Percentiles rank a stretch among this genome's conserved stretches.
Conservation (phyloP, 2,888 invertebrate species). For the Dasysyrphus albostriatus region DNA sequence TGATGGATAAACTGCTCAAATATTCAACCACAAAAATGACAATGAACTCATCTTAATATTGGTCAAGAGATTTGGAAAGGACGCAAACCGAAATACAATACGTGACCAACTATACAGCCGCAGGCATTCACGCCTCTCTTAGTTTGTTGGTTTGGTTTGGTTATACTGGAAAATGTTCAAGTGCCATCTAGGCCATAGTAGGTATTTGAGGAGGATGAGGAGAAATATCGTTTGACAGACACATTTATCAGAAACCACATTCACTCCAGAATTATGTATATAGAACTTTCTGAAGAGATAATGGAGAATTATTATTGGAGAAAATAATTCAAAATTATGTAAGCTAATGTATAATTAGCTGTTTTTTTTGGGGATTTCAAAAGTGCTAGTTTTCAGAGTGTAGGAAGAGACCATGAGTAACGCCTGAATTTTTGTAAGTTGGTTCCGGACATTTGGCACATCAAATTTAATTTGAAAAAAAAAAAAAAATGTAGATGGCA, state of each 20-base stretch:
- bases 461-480: too few species aligned
- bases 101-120: conserved; percentile 23
- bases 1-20: conserved; percentile 15
- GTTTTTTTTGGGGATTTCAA: too few species aligned
- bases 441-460: too few species aligned
- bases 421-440: too few species aligned
- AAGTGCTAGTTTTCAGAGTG: too few species aligned
- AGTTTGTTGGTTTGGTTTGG: background rate
- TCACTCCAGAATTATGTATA: background rate
- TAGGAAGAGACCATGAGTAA: too few species aligned
- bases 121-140: conserved; percentile 25
- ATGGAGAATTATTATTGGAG: background rate
- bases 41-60: conserved; percentile 68
- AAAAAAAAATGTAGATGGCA: too few species aligned
- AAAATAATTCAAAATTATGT: too few species aligned
- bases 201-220: background rate
- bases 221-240: background rate
- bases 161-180: background rate
- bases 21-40: conserved; percentile 55
- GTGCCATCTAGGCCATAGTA: too few species aligned
- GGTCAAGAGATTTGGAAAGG: conserved; percentile 53
- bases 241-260: background rate
- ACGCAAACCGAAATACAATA: background rate
- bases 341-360: too few species aligned
- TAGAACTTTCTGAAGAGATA: background rate